Percentiles rank a stretch among this genome's conserved stretches.
Evolutionary conservation across 2,797 vertebrate species (phyloP).

Genomic region (Cynodonichthys magdalenae): DNA sequence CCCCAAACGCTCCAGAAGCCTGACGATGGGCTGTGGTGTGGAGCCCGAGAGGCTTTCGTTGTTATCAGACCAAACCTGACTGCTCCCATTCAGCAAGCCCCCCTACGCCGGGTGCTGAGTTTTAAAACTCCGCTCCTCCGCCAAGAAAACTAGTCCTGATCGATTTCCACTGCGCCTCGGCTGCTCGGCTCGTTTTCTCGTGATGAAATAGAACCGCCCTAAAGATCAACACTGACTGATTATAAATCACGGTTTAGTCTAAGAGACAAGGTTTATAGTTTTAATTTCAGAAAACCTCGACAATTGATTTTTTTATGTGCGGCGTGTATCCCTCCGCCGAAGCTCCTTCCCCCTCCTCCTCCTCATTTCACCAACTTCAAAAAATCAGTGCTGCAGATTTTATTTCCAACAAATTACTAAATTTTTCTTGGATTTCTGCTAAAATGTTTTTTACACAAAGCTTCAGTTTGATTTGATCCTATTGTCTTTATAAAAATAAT

Average conservation of each 20-base stretch:
- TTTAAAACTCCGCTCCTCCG: constrained; percentile 72
- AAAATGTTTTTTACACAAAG: not conserved
- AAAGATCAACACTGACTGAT: not conserved
- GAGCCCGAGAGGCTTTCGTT: constrained; percentile 51
- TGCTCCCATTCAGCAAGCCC: constrained; percentile 75
- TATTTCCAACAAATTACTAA: constrained; percentile 6
- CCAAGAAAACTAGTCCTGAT: constrained; percentile 78
- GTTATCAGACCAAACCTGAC: constrained; percentile 66
- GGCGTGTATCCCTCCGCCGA: constrained; percentile 71
- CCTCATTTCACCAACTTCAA: constrained; percentile 65
- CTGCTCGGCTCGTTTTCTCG: not conserved
- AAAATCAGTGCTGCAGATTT: constrained; percentile 51
- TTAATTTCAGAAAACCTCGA: constrained; percentile 31
- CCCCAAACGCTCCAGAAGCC: constrained; percentile 60
- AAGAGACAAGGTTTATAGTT: not conserved
- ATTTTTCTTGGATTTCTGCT: not conserved
- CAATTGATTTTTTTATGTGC: constrained; percentile 46
- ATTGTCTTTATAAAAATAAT: no score
- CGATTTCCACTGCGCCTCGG: constrained; percentile 27
- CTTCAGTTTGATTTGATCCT: no score
- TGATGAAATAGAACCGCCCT: not conserved
- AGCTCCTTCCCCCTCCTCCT: constrained; percentile 65
- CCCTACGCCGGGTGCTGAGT: constrained; percentile 52
- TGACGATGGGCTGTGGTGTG: constrained; percentile 37
- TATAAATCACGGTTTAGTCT: constrained; percentile 3